Base-by-base conservation (phyloP, 2,888 invertebrate species). In the Catonia carolina region DNA sequence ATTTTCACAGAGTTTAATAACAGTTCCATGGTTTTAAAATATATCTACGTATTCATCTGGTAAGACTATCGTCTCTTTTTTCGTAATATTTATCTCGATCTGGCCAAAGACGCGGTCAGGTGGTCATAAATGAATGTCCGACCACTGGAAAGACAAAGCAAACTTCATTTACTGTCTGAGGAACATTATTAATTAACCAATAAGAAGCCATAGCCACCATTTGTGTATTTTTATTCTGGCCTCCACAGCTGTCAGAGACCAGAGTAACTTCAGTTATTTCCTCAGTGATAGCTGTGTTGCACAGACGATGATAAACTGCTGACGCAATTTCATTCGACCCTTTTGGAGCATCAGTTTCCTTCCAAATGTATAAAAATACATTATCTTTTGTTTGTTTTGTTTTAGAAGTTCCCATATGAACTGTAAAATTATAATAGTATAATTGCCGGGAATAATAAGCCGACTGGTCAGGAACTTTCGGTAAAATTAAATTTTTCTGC, bases 241-340 rank as follows among this genome's bases (percentile, higher is more conserved):
- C 55, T 15, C 50, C 39, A 37, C 55, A 55, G 22, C 58, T 49
- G 18, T 58, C 58, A 12, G 58, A 27, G 7, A 54, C 31, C 14
- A 58, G 31, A 35, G 45, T 18, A 17, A 58, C 22, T 23, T n/a
- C 39, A 42, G 22, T 39, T 35, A 42, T 39, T n/a, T 39, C 10
- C 33, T 22, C 22, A 12, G 14, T 14, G 15, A 17, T n/a, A 12
- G 6, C 53, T 39, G 61, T 50, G 33, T 37, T 57, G 36, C 35
- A 22, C 15, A 66, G 55, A 15, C 57, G 31, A 53, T 67, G 58
- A 48, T 55, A 65, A 18, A 69, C 61, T 14, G 66, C 63, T 4
- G 67, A 67, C 4, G 65, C 59, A 50, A 70, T 67, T 63, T 67
- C 63, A 58, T 68, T 68, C 10, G 68, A 65, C 7, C 66, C 65